Conservation (phyloP, 2,888 invertebrate genomes). For the Cremastinae sp. region DNA sequence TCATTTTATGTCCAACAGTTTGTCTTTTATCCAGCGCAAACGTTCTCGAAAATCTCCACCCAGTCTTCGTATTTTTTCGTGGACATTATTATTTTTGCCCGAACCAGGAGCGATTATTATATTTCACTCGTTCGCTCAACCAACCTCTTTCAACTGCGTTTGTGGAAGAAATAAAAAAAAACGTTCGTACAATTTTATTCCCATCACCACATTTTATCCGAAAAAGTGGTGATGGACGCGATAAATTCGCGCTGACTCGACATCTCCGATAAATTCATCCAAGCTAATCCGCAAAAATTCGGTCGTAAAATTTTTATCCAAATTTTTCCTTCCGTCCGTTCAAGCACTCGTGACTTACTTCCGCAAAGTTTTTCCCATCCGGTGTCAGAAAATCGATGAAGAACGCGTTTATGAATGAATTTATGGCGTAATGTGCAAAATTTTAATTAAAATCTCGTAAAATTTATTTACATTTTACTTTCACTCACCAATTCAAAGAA, state of each 20-base stretch:
- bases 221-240: slow-evolving; percentile 36
- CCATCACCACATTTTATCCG: not conserved
- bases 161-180: slow-evolving; percentile 18
- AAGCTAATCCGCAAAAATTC: not conserved
- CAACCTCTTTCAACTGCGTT: not conserved
- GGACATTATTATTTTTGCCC: slow-evolving; percentile 28
- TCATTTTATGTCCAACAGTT: not conserved
- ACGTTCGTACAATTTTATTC: slow-evolving; percentile 1
- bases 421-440: too few relatives aligned
- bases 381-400: not conserved
- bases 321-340: not conserved
- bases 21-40: not conserved
- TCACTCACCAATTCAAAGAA: too few relatives aligned
- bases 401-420: too few relatives aligned
- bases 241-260: slow-evolving; percentile 26
- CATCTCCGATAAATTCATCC: slow-evolving; percentile 31
- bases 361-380: not conserved
- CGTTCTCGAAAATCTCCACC: slow-evolving; percentile 1
- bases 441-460: too few relatives aligned
- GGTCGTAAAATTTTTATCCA: slow-evolving; percentile 1
- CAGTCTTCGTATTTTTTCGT: not conserved
- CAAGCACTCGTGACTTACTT: slow-evolving; percentile 11
- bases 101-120: slow-evolving; percentile 26
- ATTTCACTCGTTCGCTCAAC: not conserved
- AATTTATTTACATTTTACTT: too few relatives aligned